Percentiles rank a stretch among this genome's conserved stretches.
Conservation (phyloP, 2,797 vertebrate genomes). For the Artibeus lituratus region DNA sequence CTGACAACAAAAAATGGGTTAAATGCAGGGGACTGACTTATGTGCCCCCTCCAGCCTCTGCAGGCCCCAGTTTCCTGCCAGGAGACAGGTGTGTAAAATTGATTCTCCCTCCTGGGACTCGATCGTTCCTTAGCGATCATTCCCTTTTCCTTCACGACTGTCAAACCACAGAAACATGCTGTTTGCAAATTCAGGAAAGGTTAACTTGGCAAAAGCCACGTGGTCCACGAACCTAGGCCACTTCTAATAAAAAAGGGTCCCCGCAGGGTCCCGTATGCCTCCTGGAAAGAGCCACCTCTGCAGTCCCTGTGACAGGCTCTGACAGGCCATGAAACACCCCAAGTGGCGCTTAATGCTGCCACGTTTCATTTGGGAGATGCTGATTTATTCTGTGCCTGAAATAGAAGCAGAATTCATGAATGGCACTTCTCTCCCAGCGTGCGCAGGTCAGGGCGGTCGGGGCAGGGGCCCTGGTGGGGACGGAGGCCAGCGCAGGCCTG, state of each 20-base stretch:
- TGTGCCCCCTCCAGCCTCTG: background rate
- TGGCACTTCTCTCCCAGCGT: background rate
- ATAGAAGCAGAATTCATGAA: background rate
- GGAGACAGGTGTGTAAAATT: background rate
- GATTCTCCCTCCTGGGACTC: background rate
- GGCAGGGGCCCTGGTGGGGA: background rate
- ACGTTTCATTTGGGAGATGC: background rate
- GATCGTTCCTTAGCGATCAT: rapidly evolving
- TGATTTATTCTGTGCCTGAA: background rate
- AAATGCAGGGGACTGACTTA: background rate
- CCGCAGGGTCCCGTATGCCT: background rate
- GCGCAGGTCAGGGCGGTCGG: background rate
- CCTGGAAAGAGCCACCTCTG: background rate
- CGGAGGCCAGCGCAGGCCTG: background rate
- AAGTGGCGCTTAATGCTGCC: background rate
- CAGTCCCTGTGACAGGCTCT: background rate
- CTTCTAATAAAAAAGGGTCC: background rate
- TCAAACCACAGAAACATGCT: background rate
- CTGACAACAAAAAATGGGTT: background rate
- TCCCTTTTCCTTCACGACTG: background rate
- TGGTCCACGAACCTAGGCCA: background rate
- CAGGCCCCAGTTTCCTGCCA: background rate
- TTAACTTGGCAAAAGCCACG: background rate
- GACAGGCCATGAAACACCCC: background rate
- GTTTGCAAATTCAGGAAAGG: background rate